Conservation (phyloP, 1,140 invertebrate genomes). For the Caerostris extrusa region DNA sequence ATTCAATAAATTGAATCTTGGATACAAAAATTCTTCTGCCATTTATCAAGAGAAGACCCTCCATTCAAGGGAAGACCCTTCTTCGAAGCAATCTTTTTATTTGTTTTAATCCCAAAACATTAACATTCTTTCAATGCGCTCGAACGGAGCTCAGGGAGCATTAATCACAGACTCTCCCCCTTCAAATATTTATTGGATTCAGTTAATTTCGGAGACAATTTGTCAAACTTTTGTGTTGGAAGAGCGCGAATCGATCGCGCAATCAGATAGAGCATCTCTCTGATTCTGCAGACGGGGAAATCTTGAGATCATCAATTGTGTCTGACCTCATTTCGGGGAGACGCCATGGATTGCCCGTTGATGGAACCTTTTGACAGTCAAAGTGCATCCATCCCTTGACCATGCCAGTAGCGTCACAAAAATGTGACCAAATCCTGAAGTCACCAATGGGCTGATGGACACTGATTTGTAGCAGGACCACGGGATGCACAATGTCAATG, state of each 20-base stretch:
- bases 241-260: neutral
- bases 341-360: neutral
- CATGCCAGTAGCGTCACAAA: neutral
- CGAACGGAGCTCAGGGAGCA: neutral
- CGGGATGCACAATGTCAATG: no score
- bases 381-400: neutral
- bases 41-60: no score
- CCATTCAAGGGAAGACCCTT: no score
- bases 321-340: neutral
- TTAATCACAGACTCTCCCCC: neutral
- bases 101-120: no score
- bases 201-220: slow-evolving; percentile 13
- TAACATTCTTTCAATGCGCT: no score
- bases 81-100: no score
- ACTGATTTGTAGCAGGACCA: no score
- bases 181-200: slow-evolving; percentile 28
- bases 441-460: no score
- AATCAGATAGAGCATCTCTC: neutral
- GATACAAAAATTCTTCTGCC: no score
- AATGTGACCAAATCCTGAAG: neutral
- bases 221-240: neutral
- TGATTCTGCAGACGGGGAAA: neutral
- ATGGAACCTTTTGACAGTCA: slow-evolving; percentile 9
- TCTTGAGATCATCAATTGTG: slow-evolving; percentile 24
- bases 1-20: no score